Evolutionary conservation across 1,140 invertebrate species (phyloP).

Genomic region (Drosophila persimilis): DNA sequence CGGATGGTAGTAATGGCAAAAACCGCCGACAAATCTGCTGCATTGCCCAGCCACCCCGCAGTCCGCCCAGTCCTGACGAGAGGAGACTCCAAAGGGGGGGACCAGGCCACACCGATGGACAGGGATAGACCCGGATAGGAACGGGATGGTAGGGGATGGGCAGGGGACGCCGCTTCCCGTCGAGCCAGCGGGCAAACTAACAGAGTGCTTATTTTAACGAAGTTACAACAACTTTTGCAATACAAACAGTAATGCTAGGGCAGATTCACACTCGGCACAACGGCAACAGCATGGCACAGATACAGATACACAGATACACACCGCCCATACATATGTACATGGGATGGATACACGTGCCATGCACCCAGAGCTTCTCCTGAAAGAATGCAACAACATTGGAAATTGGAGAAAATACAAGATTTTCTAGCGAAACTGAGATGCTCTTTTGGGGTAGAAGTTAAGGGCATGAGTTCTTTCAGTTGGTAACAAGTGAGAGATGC

Average conservation of each 20-base stretch:
- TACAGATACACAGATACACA: slow-evolving; percentile 8
- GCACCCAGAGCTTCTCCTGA: slow-evolving; percentile 41
- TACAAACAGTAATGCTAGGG: slow-evolving; percentile 79
- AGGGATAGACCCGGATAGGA: slow-evolving; percentile 5
- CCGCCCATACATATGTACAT: too few relatives aligned
- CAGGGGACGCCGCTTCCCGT: slow-evolving; percentile 34
- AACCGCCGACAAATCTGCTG: slow-evolving; percentile 78
- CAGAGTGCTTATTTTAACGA: slow-evolving; percentile 80
- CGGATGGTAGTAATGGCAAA: slow-evolving; percentile 67
- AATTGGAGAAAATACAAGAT: background rate
- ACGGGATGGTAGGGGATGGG: background rate
- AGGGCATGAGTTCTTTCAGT: too few relatives aligned
- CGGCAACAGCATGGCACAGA: slow-evolving; percentile 37
- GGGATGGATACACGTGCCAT: slow-evolving; percentile 28
- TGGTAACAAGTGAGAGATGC: background rate
- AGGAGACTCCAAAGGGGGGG: background rate
- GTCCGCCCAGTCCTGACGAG: background rate
- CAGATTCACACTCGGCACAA: slow-evolving; percentile 78
- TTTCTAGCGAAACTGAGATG: slow-evolving; percentile 22
- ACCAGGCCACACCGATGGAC: slow-evolving; percentile 1
- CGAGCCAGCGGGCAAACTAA: slow-evolving; percentile 75
- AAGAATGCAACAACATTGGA: slow-evolving; percentile 63
- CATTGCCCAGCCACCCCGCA: slow-evolving; percentile 41
- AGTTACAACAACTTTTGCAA: slow-evolving; percentile 80
- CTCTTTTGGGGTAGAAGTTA: slow-evolving; percentile 10